Percentiles rank a stretch among this genome's conserved stretches.
Evolutionary conservation across 2,797 vertebrate species (phyloP).

Genomic region (Poeciliopsis infans): DNA sequence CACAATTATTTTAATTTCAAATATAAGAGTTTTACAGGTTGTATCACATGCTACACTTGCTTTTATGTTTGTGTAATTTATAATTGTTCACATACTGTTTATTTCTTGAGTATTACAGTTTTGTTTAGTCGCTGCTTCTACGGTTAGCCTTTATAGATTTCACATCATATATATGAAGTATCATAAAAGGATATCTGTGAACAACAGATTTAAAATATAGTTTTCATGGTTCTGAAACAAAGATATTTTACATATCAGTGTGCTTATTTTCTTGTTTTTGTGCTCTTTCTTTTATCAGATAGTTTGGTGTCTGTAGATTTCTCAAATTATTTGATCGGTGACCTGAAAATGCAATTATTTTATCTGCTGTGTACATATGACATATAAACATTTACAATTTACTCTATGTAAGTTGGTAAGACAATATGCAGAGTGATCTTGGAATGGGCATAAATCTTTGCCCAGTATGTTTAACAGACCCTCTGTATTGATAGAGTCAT

Average conservation of each 20-base stretch:
- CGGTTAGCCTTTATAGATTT: background rate
- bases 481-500: too few species aligned
- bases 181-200: background rate
- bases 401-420: background rate
- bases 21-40: conserved; percentile 21
- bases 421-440: background rate
- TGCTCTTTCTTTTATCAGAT: background rate
- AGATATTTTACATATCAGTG: background rate
- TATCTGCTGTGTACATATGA: background rate
- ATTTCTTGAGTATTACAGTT: conserved; percentile 15
- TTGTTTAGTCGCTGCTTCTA: conserved; percentile 12
- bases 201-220: background rate
- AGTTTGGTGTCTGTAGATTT: background rate
- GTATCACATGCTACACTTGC: conserved; percentile 20
- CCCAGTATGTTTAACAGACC: too few species aligned
- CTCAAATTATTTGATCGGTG: background rate
- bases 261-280: background rate
- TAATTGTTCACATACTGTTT: background rate
- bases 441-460: background rate
- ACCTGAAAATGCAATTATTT: conserved; percentile 18
- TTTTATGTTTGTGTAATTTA: background rate
- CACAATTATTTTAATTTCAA: conserved; percentile 8
- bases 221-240: background rate
- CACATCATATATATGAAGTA: background rate
- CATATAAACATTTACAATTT: background rate